phyloP scores from a whole-genome alignment of 2,888 invertebrate genomes.

The Drosophila borealis region DNA sequence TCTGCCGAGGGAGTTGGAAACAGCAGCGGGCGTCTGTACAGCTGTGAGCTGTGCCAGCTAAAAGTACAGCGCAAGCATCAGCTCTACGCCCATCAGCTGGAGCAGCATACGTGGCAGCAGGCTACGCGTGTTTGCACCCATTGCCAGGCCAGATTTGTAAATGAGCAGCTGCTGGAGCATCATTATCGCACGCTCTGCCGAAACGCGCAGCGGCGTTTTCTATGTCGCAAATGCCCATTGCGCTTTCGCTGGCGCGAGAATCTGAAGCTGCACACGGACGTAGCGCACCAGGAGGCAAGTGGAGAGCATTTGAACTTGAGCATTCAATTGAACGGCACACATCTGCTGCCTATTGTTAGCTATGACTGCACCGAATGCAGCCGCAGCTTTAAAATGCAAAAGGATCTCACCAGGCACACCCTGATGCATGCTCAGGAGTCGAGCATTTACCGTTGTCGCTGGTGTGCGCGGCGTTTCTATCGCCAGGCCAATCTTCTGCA shows the following conservation, averaged over 20 bases:
- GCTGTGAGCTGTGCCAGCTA: conserved; percentile 74
- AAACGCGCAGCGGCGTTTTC: conserved; percentile 76
- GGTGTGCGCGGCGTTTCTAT: conserved; percentile 82
- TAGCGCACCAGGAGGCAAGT: conserved; percentile 37
- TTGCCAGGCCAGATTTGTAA: conserved; percentile 86
- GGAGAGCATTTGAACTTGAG: neutral
- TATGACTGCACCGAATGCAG: conserved; percentile 66
- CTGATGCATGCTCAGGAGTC: conserved; percentile 73
- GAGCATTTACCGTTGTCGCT: conserved; percentile 77
- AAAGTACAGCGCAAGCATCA: conserved; percentile 78
- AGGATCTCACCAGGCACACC: conserved; percentile 80
- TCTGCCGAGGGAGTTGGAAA: conserved; percentile 7
- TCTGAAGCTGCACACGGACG: conserved; percentile 71
- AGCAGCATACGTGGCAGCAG: conserved; percentile 81
- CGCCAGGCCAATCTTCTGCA: conserved; percentile 77
- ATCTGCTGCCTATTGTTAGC: conserved; percentile 16
- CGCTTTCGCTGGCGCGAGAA: conserved; percentile 84
- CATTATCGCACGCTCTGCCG: conserved; percentile 85
- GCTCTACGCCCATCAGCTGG: conserved; percentile 80
- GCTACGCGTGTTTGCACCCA: conserved; percentile 86
- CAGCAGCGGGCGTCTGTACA: conserved; percentile 47
- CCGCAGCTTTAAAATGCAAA: conserved; percentile 78
- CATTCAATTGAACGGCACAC: conserved; percentile 2
- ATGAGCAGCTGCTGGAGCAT: conserved; percentile 85
- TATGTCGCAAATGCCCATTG: conserved; percentile 81